A percentile compares a stretch with the other conserved stretches of the same genome.
phyloP scores from a whole-genome alignment of 1,140 invertebrate genomes.

The Drosophila virilis region DNA sequence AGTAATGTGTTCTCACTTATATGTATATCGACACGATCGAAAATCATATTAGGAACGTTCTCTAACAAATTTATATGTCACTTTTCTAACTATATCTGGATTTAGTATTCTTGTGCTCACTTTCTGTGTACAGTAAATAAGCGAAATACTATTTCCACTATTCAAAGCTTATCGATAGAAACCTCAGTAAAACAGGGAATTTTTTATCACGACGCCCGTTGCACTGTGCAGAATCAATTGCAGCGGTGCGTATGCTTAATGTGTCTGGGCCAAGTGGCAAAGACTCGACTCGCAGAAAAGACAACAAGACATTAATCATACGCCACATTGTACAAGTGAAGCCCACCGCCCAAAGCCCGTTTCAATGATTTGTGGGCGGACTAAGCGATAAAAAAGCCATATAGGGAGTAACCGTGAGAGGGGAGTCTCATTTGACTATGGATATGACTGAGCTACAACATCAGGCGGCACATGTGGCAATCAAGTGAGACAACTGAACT shows the following conservation, averaged over 20 bases:
- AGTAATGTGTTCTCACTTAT: too few relatives aligned
- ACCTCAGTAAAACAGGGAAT: too few relatives aligned
- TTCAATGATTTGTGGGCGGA: conserved; percentile 34
- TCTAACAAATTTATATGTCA: too few relatives aligned
- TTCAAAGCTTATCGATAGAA: too few relatives aligned
- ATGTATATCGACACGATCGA: too few relatives aligned
- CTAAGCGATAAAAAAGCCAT: conserved; percentile 57
- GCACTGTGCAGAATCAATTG: not conserved
- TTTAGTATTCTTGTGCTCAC: too few relatives aligned
- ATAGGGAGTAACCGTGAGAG: not conserved
- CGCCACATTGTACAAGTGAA: conserved; percentile 68
- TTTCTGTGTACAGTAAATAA: too few relatives aligned
- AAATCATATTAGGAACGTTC: too few relatives aligned
- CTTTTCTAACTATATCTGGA: too few relatives aligned
- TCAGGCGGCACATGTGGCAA: conserved; percentile 35
- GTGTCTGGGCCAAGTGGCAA: not conserved
- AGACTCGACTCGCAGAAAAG: not conserved
- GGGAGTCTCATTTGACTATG: conserved; percentile 4
- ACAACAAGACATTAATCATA: conserved; percentile 74
- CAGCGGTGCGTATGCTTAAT: conserved; percentile 36
- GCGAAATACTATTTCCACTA: too few relatives aligned
- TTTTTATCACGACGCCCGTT: not conserved
- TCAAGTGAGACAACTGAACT: conserved; percentile 52
- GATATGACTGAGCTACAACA: conserved; percentile 10
- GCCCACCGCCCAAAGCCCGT: not conserved